Conservation (phyloP, 2,888 invertebrate genomes). For the Lasioglossum villosulum region DNA sequence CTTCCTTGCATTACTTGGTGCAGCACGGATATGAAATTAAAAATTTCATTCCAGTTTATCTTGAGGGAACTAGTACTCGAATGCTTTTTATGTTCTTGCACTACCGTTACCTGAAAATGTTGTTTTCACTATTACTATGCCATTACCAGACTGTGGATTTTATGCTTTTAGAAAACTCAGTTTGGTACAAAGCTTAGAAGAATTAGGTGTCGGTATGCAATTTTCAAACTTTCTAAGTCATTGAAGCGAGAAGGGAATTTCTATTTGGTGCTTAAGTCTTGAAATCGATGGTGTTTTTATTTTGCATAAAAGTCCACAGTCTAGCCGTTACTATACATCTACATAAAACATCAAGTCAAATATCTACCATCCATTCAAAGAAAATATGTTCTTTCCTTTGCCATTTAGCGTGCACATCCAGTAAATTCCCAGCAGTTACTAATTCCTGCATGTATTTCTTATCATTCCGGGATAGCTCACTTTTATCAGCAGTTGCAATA, state of each 20-base stretch:
- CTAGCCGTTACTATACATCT: background rate
- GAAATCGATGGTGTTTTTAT: no score
- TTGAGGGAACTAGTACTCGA: background rate
- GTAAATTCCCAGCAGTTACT: conserved; percentile 50
- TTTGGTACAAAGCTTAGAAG: no score
- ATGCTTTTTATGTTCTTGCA: conserved; percentile 66
- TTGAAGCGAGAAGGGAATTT: no score
- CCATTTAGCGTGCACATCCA: conserved; percentile 73
- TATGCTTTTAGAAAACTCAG: background rate
- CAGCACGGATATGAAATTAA: conserved; percentile 67
- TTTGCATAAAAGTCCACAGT: background rate
- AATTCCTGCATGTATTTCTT: conserved; percentile 61
- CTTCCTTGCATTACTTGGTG: conserved; percentile 61
- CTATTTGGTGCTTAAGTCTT: no score
- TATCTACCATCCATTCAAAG: conserved; percentile 77
- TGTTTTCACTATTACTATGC: background rate
- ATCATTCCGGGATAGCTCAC: conserved; percentile 33
- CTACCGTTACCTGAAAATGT: conserved; percentile 71
- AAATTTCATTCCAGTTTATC: conserved; percentile 63
- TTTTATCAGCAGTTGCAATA: conserved; percentile 36
- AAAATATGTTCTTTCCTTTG: conserved; percentile 68
- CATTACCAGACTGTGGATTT: background rate
- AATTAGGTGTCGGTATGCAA: no score
- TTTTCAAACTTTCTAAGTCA: no score
- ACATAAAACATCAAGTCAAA: background rate